These are phyloP conservation scores for Pocillopora damicornis DNA, from an alignment of 64 coral and sea anemone species.

Conservation along the genomic window DNA sequence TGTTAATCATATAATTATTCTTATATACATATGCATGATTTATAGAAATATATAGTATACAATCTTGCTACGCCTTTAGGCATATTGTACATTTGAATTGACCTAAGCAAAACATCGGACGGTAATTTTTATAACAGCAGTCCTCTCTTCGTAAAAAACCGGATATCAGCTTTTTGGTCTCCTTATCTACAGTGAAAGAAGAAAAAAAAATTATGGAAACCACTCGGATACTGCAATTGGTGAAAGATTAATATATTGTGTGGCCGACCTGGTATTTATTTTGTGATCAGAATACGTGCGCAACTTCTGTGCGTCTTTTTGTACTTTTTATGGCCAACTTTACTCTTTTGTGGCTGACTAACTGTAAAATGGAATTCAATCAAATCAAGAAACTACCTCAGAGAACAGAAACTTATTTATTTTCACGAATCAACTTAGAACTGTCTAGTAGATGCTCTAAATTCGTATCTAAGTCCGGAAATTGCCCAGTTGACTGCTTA, in stretches of 20 bases:
- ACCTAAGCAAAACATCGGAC: constrained; percentile 4
- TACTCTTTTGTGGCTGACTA: neutral
- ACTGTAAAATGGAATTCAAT: constrained; percentile 6
- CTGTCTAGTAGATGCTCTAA: neutral
- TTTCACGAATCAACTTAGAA: neutral
- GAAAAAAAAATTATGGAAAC: constrained; percentile 6
- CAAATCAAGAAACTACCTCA: constrained; percentile 1
- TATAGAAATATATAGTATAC: constrained; percentile 38
- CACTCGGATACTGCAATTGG: neutral
- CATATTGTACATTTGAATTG: constrained; percentile 33
- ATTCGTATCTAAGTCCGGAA: neutral
- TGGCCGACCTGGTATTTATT: constrained; percentile 44
- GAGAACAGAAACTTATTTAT: constrained; percentile 30
- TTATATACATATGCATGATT: constrained; percentile 49
- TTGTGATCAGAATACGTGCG: constrained; percentile 34
- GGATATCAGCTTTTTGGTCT: constrained; percentile 19
- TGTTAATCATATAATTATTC: constrained; percentile 41
- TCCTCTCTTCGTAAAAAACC: constrained; percentile 39
- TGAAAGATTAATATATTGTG: constrained; percentile 46
- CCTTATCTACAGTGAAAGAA: constrained; percentile 24
- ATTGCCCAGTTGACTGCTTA: neutral
- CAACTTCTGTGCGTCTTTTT: constrained; percentile 23
- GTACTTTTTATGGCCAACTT: constrained; percentile 26
- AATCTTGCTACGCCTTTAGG: constrained; percentile 23
- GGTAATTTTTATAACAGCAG: constrained; percentile 42